Evolutionary conservation across 2,797 vertebrate species (phyloP), one percentile per base, ranked within the genome.

Genomic region (Eulemur rubriventer): DNA sequence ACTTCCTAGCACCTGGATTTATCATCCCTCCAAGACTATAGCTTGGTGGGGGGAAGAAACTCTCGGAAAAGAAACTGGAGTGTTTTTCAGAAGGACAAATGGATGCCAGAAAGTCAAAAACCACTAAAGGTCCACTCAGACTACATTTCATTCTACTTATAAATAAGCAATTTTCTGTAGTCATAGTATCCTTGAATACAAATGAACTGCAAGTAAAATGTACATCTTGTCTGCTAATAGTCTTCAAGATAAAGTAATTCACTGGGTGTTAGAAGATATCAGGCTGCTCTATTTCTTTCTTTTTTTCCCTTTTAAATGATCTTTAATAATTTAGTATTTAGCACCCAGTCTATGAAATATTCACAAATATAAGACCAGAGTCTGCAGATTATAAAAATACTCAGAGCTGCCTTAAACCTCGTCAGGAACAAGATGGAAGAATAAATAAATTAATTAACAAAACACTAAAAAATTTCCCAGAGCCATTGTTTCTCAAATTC

Each of bases 241-340:
- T 75, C 73, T 86, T 80, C 30, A 75, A 90, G 73, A 85, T 69
- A 72, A 78, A 95, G 41, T 52, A 79, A 46, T 89, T 94, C 30
- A 67, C 14, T 48, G 4, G 28, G 2, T 86, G 8, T 93, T 65
- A 46, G 30, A 92, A 82, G 18, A 91, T 38, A 75, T 33, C 67
- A 87, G 67, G 13, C 13, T 88, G 12, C 17, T 46, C n/a, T 50
- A 17, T 82, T 30, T 52, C 57, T n/a, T 43, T 61, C 14, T 43
- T 43, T 46, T 52, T 82, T 57, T 86, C 50, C 20, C 10, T 43
- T 76, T 59, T 0, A 38, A 52, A 73, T 38, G 17, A 76, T 85
- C 33, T 75, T 92, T 67, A 96, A 92, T 90, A 96, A 95, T 97
- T 96, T 70, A 78, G 41, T 41, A 48, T 90, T 92, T 92, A 88